These are phyloP conservation scores for Tichodroma muraria DNA, from an alignment of 2,113 vertebrate genomes.

Conservation along the genomic window DNA sequence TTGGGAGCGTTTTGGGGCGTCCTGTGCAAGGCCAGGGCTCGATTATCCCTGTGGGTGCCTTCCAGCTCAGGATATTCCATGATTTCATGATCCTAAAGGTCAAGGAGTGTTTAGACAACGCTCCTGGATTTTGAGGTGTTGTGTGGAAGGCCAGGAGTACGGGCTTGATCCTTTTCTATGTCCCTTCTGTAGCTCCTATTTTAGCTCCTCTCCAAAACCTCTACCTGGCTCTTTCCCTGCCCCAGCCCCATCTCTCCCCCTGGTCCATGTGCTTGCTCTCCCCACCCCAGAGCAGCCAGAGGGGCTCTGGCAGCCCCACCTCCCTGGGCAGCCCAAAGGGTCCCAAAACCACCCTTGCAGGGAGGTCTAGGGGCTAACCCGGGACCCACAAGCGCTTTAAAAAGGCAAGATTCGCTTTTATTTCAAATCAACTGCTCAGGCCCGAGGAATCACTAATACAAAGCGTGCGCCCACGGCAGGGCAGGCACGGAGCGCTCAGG, in stretches of 20 bases:
- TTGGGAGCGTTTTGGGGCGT: neutral
- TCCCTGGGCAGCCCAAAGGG: neutral
- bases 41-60: no score
- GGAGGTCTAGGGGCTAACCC: fast-evolving
- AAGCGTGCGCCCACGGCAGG: neutral
- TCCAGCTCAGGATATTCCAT: neutral
- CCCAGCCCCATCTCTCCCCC: neutral
- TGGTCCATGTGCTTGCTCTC: no score
- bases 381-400: neutral
- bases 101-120: neutral
- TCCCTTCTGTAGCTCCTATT: neutral
- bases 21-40: neutral
- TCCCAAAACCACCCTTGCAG: neutral
- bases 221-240: neutral
- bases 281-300: no score
- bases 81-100: neutral
- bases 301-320: no score
- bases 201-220: neutral
- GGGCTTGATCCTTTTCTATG: no score
- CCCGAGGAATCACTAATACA: conserved; percentile 42
- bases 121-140: neutral
- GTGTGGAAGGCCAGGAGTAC: neutral
- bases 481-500: neutral
- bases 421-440: conserved; percentile 50
- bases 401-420: conserved; percentile 63